Evolutionary conservation across 2,888 invertebrate species (phyloP).

Genomic region (Drosophila paranaensis): DNA sequence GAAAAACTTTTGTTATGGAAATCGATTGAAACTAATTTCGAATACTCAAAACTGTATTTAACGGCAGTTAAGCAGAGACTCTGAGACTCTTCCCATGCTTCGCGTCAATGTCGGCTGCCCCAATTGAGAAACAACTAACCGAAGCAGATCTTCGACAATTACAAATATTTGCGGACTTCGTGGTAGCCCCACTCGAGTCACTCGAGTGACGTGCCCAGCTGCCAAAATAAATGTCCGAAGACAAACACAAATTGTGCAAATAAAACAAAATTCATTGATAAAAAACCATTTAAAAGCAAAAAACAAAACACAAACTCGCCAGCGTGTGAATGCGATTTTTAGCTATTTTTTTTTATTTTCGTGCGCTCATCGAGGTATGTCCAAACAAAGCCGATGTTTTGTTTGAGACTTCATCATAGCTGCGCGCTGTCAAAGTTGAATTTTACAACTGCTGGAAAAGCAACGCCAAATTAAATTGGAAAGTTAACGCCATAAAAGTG

Average conservation of each 20-base stretch:
- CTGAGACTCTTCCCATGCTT: not conserved
- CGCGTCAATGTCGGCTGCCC: slow-evolving; percentile 46
- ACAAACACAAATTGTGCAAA: slow-evolving; percentile 42
- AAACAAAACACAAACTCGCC: slow-evolving; percentile 14
- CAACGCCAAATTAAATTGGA: slow-evolving; percentile 45
- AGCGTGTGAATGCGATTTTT: slow-evolving; percentile 62
- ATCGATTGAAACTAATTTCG: not conserved
- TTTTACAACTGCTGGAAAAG: slow-evolving; percentile 21
- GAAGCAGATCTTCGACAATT: slow-evolving; percentile 29
- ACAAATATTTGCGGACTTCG: slow-evolving; percentile 63
- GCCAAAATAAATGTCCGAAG: slow-evolving; percentile 32
- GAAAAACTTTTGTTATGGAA: not conserved
- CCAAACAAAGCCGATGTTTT: slow-evolving; percentile 65
- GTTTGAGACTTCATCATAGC: slow-evolving; percentile 31
- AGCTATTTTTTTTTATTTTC: not conserved
- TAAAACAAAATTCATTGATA: slow-evolving; percentile 56
- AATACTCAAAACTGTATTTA: not conserved
- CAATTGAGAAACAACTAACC: slow-evolving; percentile 35
- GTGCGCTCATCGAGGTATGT: slow-evolving; percentile 36
- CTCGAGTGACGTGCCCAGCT: slow-evolving; percentile 58
- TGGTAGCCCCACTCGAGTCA: slow-evolving; percentile 53
- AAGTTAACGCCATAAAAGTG: slow-evolving; percentile 25
- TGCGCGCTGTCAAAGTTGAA: slow-evolving; percentile 23
- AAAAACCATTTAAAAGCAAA: slow-evolving; percentile 15
- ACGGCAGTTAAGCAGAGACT: not conserved